Evolutionary conservation across 2,797 vertebrate genomes (phyloP), one percentile per base, ranked within the genome.

Genomic region (Bovichtus variegatus): DNA sequence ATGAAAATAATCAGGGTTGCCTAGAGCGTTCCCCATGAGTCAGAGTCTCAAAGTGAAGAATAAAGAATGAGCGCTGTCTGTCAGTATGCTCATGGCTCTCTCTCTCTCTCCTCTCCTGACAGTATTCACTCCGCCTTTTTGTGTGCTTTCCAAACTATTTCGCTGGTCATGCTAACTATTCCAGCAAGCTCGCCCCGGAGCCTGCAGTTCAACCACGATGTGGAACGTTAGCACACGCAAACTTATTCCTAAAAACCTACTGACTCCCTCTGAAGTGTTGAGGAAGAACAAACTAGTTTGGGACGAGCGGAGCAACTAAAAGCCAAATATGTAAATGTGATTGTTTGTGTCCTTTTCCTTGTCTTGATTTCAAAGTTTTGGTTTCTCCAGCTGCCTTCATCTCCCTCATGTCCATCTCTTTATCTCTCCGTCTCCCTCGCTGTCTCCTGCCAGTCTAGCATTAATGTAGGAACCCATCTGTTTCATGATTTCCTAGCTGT

Each of bases 401-500:
- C 43, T 76, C 69, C 46, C 21, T 71, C 23, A 0, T 44, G 82
- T 72, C 72, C 46, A 36, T 73, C 60, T 57, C 51, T 67, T 54
- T 57, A 51, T 83, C 64, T 76, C 43, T 3, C 3, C 41, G 47
- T 67, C 72, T 50, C 25, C 36, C 31, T 50, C 12, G 4, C 12
- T 38, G 49, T 76, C 71, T 82, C 74, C 57, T 44, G 51, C 34
- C 71, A 53, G 58, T 73, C 72, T 59, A 41, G 34, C 74, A 68
- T 53, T 82, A 83, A 82, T 55, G 58, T 9, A 74, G 53, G 65
- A 80, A 70, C 73, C 60, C 84, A 78, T 89, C 78, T 86, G 86
- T 85, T 83, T 76, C 78, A 76, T 83, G 81, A 86, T 72, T 83
- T 83, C 76, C 71, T 74, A 19, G 54, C 76, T 60, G 80, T 78